These are phyloP conservation scores for Chrysogorgia sp. DNA, from an alignment of 92 coral and sea anemone species.

Conservation along the genomic window DNA sequence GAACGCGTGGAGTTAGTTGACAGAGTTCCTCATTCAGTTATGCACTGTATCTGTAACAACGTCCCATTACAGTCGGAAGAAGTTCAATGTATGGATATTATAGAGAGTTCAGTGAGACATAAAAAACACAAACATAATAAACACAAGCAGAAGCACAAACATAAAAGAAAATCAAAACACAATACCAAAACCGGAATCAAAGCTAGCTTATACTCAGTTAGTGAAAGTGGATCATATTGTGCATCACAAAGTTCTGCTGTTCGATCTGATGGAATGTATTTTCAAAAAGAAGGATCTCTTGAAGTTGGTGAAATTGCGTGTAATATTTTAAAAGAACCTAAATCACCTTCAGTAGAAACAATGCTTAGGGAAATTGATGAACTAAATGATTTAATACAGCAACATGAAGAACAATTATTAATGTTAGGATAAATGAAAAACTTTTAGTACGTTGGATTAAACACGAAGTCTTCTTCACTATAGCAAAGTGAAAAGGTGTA, in stretches of 20 bases:
- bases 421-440: conserved; percentile 1
- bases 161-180: neutral
- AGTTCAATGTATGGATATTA: neutral
- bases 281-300: neutral
- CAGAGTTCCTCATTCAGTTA: no score
- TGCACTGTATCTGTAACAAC: no score
- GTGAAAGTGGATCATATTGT: neutral
- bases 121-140: conserved; percentile 25
- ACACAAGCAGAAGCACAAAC: conserved; percentile 13
- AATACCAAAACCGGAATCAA: neutral
- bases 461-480: no score
- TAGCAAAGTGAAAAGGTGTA: no score
- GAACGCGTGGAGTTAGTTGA: neutral
- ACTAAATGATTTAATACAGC: conserved; percentile 56
- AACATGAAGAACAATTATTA: conserved; percentile 33
- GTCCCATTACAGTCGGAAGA: neutral
- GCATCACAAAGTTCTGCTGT: neutral
- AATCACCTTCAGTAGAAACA: conserved; percentile 60
- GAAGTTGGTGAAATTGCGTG: neutral
- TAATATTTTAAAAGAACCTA: neutral
- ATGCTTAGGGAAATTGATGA: conserved; percentile 81
- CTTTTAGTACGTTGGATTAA: neutral
- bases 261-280: neutral
- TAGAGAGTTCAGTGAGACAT: neutral
- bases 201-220: neutral